Evolutionary conservation across 2,113 vertebrate species (phyloP), one percentile per base, ranked within the genome.

Genomic region (Maccullochella peelii): DNA sequence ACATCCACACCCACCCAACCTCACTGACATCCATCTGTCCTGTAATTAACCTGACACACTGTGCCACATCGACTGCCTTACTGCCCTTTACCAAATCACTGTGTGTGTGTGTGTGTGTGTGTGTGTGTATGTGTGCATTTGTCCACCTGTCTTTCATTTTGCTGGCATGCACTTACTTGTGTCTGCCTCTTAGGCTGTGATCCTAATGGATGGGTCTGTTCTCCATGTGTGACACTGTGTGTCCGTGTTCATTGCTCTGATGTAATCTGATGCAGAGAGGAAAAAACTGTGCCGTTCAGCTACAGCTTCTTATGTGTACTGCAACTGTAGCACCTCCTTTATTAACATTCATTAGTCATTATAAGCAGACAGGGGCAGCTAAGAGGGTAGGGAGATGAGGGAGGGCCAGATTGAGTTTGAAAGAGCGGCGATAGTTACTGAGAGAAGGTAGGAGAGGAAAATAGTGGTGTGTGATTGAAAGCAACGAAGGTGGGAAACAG

Each of bases 21-120:
- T 74, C 86, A 87, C 85, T 80, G 91, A 93, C 94, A 91, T 82
- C 96, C 96, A 96, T 96, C 96, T 97, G 96, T 95, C 94, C 91
- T 80, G 90, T 95, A 95, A 97, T 97, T 96, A 97, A 96, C 95
- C 83, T 95, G 96, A 96, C 95, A 95, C 93, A 84, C 71, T 80
- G 83, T 54, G 79, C 80, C 66, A 25, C 72, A 67, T 52, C n/a
- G 18, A 80, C 79, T 84, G 82, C 52, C 70, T 73, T 38, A 72
- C 58, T 73, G 55, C 71, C 73, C 78, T 76, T 73, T 66, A 76
- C 69, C 49, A 30, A 80, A 68, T 80, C 69, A 23, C 44, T 44
- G 23, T 55, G 36, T 59, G 86, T 58, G 14, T 61, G 10, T 14
- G 66, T 68, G 33, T 50, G 52, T 62, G 62, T 73, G 55, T 58